phyloP scores from a whole-genome alignment of 1,140 invertebrate species.

The Mamestra configurata region DNA sequence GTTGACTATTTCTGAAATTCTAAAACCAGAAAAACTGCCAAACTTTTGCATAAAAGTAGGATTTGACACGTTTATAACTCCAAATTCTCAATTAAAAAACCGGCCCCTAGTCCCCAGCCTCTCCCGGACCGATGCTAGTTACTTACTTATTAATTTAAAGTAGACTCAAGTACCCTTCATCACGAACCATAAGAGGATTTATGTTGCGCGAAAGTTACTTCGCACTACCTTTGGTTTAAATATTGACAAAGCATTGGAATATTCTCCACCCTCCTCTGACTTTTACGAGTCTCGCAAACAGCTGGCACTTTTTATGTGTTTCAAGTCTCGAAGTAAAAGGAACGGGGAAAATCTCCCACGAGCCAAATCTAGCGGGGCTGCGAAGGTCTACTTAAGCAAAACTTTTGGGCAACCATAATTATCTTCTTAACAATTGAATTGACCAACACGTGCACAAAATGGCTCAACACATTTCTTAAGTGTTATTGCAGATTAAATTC shows the following conservation, averaged over 20 bases:
- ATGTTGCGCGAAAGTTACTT: background rate
- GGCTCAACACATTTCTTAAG: constrained; percentile 4
- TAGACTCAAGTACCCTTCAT: background rate
- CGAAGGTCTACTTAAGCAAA: background rate
- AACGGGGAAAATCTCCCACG: background rate
- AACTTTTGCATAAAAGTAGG: no score
- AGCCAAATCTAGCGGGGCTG: background rate
- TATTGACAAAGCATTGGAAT: constrained; percentile 13
- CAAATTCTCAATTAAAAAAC: no score
- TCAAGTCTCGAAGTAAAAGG: background rate
- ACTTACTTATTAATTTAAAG: background rate
- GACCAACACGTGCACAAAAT: background rate
- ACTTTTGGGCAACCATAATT: constrained; percentile 19
- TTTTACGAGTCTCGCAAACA: constrained; percentile 17
- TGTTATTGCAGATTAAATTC: background rate
- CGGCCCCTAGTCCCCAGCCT: no score
- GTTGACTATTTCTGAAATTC: no score
- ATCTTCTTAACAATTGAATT: constrained; percentile 29
- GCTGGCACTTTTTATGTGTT: constrained; percentile 14
- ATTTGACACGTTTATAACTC: no score
- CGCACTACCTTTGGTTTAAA: constrained; percentile 16
- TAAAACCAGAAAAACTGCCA: no score
- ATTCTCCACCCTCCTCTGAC: background rate
- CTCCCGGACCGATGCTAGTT: background rate
- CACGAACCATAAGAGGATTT: background rate